phyloP scores from a whole-genome alignment of 2,888 invertebrate species.

The Phymatocera aterrima region DNA sequence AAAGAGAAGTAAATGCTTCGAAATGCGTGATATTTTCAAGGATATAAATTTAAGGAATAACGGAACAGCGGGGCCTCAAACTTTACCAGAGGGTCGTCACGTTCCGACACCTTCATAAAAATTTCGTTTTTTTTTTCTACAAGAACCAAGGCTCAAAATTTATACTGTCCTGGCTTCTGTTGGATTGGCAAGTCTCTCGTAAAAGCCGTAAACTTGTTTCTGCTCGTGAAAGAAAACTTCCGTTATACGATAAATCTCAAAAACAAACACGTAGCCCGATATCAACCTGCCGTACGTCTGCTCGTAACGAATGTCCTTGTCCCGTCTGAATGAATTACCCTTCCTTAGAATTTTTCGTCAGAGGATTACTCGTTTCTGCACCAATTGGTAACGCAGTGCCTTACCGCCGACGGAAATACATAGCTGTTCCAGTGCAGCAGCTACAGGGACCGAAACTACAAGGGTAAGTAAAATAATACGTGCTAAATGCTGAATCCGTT shows the following conservation, averaged over 20 bases:
- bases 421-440: not conserved
- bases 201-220: conserved; percentile 35
- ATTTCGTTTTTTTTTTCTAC: conserved; percentile 34
- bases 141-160: conserved; percentile 36
- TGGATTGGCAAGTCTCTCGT: conserved; percentile 42
- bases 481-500: not conserved
- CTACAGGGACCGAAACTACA: not conserved
- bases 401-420: conserved; percentile 1
- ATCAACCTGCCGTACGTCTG: conserved; percentile 32
- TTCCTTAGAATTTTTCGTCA: conserved; percentile 16
- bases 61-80: conserved; percentile 34
- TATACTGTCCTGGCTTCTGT: conserved; percentile 34
- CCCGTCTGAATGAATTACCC: conserved; percentile 30
- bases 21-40: conserved; percentile 34
- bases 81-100: conserved; percentile 42
- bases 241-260: conserved; percentile 34
- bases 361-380: conserved; percentile 19
- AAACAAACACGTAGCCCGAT: conserved; percentile 34
- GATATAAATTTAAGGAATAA: conserved; percentile 40
- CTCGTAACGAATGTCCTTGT: conserved; percentile 40
- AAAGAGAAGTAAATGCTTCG: conserved; percentile 25
- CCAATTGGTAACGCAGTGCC: conserved; percentile 34
- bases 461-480: not conserved
- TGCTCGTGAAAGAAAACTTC: conserved; percentile 36
- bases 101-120: conserved; percentile 45